Percentiles rank a stretch among this genome's conserved stretches.
Conservation (phyloP, 2,888 invertebrate species). For the Cremastinae sp. region DNA sequence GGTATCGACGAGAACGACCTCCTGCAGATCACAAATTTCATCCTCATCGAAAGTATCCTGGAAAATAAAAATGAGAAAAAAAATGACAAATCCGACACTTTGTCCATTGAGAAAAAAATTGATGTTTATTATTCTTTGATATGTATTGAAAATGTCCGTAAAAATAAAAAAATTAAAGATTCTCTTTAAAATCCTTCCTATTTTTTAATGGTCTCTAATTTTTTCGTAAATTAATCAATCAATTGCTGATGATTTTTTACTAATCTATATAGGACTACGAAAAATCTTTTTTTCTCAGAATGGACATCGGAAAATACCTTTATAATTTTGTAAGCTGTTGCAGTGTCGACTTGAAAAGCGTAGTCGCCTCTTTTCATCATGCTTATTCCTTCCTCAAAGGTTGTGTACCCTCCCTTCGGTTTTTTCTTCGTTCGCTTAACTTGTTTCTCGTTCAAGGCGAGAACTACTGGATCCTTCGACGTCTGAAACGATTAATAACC, state of each 20-base stretch:
- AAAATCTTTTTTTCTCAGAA: too few relatives aligned
- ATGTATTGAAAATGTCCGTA: too few relatives aligned
- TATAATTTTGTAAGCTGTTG: constrained; percentile 86
- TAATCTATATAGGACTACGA: too few relatives aligned
- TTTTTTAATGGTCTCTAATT: too few relatives aligned
- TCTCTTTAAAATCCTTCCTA: too few relatives aligned
- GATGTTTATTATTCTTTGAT: too few relatives aligned
- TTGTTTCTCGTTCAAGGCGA: constrained; percentile 84
- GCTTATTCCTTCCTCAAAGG: constrained; percentile 82
- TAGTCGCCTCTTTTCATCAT: constrained; percentile 85
- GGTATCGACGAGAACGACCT: constrained; percentile 74
- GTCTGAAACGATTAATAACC: constrained; percentile 79
- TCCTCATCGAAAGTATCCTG: constrained; percentile 84
- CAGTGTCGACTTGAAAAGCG: constrained; percentile 87
- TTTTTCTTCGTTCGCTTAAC: constrained; percentile 75
- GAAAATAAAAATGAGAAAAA: background rate
- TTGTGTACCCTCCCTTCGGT: constrained; percentile 74
- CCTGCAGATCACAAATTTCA: constrained; percentile 86
- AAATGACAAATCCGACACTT: too few relatives aligned
- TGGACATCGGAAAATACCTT: too few relatives aligned
- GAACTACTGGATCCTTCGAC: constrained; percentile 84
- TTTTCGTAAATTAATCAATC: too few relatives aligned
- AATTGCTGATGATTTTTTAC: too few relatives aligned
- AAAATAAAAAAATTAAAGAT: too few relatives aligned
- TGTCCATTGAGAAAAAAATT: too few relatives aligned